Base-by-base conservation (phyloP, 2,797 vertebrate genomes). In the Adelosebastes latens region DNA sequence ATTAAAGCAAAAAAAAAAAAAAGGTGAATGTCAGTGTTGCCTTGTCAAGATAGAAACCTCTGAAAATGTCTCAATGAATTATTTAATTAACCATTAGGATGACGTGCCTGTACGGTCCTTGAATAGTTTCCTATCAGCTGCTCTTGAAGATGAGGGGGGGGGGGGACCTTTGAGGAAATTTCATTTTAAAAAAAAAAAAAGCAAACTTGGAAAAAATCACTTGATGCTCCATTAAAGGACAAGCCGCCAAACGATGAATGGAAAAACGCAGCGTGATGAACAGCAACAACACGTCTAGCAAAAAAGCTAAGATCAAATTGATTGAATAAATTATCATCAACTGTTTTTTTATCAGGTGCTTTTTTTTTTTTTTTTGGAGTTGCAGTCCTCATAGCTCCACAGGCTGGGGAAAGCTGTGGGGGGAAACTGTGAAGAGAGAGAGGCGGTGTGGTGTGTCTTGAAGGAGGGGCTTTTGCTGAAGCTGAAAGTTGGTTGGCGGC, bases 401-500 rank as follows among this genome's bases (percentile, higher is more conserved):
- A 68, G 76, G 58, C 89, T 87, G 69, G 36, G 60, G 36, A 39
- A 39, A 74, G 75, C 77, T 66, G 2, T 4, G n/a, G 42, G 71
- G n/a, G 42, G 71, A 52, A 42, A 5, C 73, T 39, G 67, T 6
- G 58, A 74, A 36, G 24, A 39, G 36, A 31, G 75, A 29, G 70
- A 69, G 72, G 68, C 84, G 75, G 77, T 62, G 81, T 77, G 77
- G 77, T 62, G 81, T 77, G 83, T 88, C 80, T 86, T 79, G 81
- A 90, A 90, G 94, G 93, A 94, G 94, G 92, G 87, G 94, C 89
- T 90, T 90, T 82, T 84, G 65, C 49, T 39, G 70, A 81, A 92
- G 87, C 90, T 93, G 91, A 75, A 85, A 94, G 93, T 88, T 93
- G 93, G 91, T 93, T 95, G 94, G 93, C 84, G 89, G 93, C 78